Evolutionary conservation across 2,888 invertebrate species (phyloP).

Genomic region (Drosophila kuntzei): DNA sequence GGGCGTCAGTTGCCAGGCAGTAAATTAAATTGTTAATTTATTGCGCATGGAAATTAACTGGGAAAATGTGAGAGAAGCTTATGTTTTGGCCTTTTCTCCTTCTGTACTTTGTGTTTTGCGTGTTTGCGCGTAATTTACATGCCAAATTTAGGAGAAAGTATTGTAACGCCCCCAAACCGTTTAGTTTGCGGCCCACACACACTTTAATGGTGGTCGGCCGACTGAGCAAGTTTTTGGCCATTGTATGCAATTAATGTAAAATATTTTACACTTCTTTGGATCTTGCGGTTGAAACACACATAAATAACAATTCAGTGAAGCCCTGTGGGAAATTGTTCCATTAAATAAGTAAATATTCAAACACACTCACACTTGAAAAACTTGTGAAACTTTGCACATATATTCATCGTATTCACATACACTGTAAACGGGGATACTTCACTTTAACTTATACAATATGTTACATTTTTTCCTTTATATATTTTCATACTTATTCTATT

Average conservation of each 20-base stretch:
- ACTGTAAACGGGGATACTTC: background rate
- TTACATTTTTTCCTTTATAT: too few species aligned
- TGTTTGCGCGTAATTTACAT: slow-evolving; percentile 41
- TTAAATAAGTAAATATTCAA: slow-evolving; percentile 56
- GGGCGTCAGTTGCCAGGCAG: slow-evolving; percentile 44
- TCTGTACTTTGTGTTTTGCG: slow-evolving; percentile 24
- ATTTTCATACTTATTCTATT: too few species aligned
- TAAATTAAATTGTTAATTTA: slow-evolving; percentile 81
- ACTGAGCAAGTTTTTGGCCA: slow-evolving; percentile 40
- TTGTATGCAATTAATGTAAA: slow-evolving; percentile 60
- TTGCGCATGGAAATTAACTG: slow-evolving; percentile 77
- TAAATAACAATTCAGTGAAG: slow-evolving; percentile 56
- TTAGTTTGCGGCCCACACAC: slow-evolving; percentile 31
- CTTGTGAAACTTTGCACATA: slow-evolving; percentile 42
- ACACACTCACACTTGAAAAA: slow-evolving; percentile 9
- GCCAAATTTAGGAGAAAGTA: slow-evolving; percentile 27
- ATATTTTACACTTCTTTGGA: slow-evolving; percentile 65
- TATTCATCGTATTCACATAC: slow-evolving; percentile 11
- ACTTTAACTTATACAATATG: background rate
- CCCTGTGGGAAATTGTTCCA: slow-evolving; percentile 48
- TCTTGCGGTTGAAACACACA: slow-evolving; percentile 38
- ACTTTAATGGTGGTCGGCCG: slow-evolving; percentile 8
- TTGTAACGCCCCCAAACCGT: slow-evolving; percentile 15
- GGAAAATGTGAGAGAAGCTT: slow-evolving; percentile 53
- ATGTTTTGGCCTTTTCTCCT: slow-evolving; percentile 1